Evolutionary conservation across 2,113 vertebrate species (phyloP), one percentile per base, ranked within the genome.

Genomic region (Pimephales promelas): DNA sequence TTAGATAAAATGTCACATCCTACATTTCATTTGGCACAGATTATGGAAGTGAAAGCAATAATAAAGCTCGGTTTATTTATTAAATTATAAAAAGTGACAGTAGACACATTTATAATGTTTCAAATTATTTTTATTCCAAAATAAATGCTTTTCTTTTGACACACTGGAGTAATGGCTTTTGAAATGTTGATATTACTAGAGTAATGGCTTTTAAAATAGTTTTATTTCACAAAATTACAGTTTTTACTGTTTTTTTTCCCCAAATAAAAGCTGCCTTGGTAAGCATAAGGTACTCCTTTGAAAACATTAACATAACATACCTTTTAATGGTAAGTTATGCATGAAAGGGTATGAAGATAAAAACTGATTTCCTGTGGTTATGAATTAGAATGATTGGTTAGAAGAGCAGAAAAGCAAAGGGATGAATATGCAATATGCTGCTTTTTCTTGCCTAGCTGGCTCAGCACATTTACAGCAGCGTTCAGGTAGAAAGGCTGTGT

Each of bases 381-480:
- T 45, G 45, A 26, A 45, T n/a, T 45, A 49, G 43, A 6, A 47
- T 49, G 24, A 20, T 31, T 28, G 2, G 40, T 62, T 24, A 59
- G 56, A 22, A 36, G 57, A 40, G 52, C 73, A 77, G 20, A 16
- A 77, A 2, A 57, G 24, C 54, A 78, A 82, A 79, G 43, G 24
- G 26, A 79, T 76, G 36, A 71, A 68, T 52, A 75, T 76, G 59
- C 74, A 77, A 3, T 24, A 28, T 2, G 52, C 84, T 74, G 24
- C 28, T 40, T 43, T 75, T 75, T 66, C n/a, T 31, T 47, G 57
- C 68, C 61, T 59, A 59, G 66, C 80, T 83, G 80, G 49, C 66
- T 89, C 84, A 88, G 87, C 86, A 81, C 66, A 62, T 83, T 72
- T 82, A 57, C 85, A 83, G 76, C 49, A 70, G 52, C 28, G 76